Conservation (phyloP, 2,888 invertebrate species). For the Xestobium rufovillosum region DNA sequence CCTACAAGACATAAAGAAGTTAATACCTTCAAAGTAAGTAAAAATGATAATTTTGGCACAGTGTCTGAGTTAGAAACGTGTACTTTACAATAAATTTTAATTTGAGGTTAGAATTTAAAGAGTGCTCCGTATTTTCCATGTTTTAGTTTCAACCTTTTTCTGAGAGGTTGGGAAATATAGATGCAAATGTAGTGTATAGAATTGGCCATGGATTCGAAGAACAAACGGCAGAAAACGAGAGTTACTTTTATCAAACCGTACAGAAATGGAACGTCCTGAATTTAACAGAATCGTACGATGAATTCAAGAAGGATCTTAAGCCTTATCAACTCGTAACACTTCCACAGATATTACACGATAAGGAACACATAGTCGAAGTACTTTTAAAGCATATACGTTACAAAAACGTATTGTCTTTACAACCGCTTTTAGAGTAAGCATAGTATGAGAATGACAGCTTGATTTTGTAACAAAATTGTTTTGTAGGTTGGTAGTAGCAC, state of each 20-base stretch:
- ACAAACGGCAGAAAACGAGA: constrained; percentile 61
- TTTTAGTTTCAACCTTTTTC: constrained; percentile 80
- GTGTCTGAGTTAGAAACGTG: too few species aligned
- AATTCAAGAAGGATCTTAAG: constrained; percentile 68
- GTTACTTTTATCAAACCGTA: constrained; percentile 73
- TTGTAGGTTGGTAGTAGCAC: constrained; percentile 69
- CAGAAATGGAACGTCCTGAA: constrained; percentile 88
- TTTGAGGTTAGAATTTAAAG: constrained; percentile 6
- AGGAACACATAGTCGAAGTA: constrained; percentile 65
- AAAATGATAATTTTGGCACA: too few species aligned
- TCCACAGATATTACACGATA: constrained; percentile 74
- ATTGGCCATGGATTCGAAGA: constrained; percentile 68
- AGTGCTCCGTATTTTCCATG: constrained; percentile 9
- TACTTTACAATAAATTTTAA: constrained; percentile 13
- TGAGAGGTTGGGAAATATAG: constrained; percentile 77
- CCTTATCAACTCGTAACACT: constrained; percentile 61
- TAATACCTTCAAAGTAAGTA: constrained; percentile 69
- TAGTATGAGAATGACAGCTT: constrained; percentile 6
- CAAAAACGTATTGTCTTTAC: constrained; percentile 65
- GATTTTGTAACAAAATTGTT: constrained; percentile 5
- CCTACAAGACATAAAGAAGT: constrained; percentile 64
- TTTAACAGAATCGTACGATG: constrained; percentile 71
- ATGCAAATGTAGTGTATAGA: constrained; percentile 80
- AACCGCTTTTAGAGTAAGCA: constrained; percentile 80
- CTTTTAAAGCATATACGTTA: constrained; percentile 66